Evolutionary conservation across 2,797 vertebrate species (phyloP), one percentile per base, ranked within the genome.

Genomic region (Sylvilagus floridanus): DNA sequence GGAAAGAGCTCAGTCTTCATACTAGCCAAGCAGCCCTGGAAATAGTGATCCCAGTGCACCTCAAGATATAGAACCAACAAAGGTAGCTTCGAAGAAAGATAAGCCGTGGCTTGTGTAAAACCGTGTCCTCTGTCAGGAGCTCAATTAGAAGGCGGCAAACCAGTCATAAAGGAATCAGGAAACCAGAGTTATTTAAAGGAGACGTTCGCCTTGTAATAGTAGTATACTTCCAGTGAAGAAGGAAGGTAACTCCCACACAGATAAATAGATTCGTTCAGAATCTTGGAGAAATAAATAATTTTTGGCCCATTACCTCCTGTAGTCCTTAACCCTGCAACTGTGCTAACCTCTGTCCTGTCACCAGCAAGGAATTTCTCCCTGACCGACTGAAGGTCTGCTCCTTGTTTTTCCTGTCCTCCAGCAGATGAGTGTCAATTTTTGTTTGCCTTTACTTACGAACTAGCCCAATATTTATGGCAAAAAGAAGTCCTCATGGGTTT

Each of bases 361-460:
- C 75, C 47, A 24, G 35, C 65, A 63, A n/a, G 79, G 12, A n/a
- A 52, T 30, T 72, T 75, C 47, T 78, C 57, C 37, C 3, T 6
- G 57, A 10, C 54, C 17, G 5, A 10, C 17, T 66, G 62, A 2
- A 28, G 2, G 37, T 60, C 35, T 62, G 47, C 26, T 62, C 52
- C 52, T 84, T 35, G 21, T 62, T 88, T 26, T 22, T 37, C 79
- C 72, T 68, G 8, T 54, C 52, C 66, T 81, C 60, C 54, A 63
- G n/a, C n/a, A 54, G 89, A 84, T 42, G 26, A 47, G n/a, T 35
- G 37, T 69, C 32, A 81, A 76, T 63, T 89, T 88, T 73, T 84
- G 65, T 88, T 96, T 92, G 75, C 30, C 76, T 76, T 92, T 82
- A 76, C 30, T 65, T 76, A 85, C 12, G 32, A 91, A 81, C 52